Conservation (phyloP, 2,113 vertebrate species). For the Plectropomus leopardus region DNA sequence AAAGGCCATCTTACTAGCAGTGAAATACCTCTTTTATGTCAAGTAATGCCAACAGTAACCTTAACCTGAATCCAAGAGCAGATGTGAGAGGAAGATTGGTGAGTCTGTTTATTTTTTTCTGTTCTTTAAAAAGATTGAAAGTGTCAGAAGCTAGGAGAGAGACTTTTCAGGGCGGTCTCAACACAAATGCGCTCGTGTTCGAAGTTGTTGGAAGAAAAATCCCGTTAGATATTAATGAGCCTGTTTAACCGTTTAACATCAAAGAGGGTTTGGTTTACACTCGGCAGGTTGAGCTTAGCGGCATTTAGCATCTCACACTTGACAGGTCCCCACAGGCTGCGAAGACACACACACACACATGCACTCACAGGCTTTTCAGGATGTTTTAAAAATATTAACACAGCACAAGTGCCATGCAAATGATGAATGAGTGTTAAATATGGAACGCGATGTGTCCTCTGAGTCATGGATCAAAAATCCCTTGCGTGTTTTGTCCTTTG, state of each 20-base stretch:
- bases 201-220: conserved; percentile 39
- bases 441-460: conserved; percentile 55
- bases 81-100: neutral
- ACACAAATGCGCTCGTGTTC: neutral
- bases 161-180: conserved; percentile 8
- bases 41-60: conserved; percentile 2
- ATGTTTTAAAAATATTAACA: conserved; percentile 47
- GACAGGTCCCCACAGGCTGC: neutral
- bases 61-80: neutral
- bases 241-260: conserved; percentile 66
- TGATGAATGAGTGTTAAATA: conserved; percentile 57
- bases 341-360: neutral
- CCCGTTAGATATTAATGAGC: conserved; percentile 63
- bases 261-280: conserved; percentile 54
- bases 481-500: conserved; percentile 51
- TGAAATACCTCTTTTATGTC: too few species aligned
- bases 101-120: neutral
- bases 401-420: conserved; percentile 36
- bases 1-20: too few species aligned
- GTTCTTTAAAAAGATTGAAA: conserved; percentile 9
- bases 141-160: conserved; percentile 1
- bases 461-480: conserved; percentile 64
- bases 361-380: conserved; percentile 8
- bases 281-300: conserved; percentile 22
- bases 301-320: conserved; percentile 46